These are phyloP conservation scores for Ardeotis arabs DNA, from an alignment of 2,113 vertebrate genomes.

Conservation along the genomic window DNA sequence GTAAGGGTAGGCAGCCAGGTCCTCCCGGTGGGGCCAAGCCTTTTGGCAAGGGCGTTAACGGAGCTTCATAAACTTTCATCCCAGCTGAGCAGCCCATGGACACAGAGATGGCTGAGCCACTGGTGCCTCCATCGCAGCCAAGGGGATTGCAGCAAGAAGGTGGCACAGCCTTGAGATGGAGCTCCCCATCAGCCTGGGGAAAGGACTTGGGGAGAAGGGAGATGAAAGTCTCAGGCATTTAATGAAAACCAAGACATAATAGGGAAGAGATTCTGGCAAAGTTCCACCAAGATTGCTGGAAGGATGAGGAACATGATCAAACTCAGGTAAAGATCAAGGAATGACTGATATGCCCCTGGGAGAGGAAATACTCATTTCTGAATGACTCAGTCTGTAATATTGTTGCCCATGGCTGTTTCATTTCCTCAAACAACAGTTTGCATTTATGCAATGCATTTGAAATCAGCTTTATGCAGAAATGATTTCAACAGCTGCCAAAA, in stretches of 20 bases:
- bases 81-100: neutral
- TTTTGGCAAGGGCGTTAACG: neutral
- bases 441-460: neutral
- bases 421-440: constrained; percentile 5
- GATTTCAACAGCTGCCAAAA: neutral
- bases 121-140: rapidly evolving
- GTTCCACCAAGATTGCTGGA: neutral
- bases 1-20: neutral
- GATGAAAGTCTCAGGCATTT: neutral
- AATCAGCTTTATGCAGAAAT: neutral
- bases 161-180: neutral
- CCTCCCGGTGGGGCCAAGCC: neutral
- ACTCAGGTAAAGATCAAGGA: neutral
- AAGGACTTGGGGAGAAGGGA: neutral
- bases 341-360: neutral
- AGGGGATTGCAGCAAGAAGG: neutral
- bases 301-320: neutral
- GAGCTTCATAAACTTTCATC: neutral
- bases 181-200: rapidly evolving
- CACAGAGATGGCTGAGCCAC: neutral
- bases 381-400: neutral
- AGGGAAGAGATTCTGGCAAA: neutral
- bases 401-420: neutral
- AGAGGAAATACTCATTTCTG: neutral
- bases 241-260: neutral